Evolutionary conservation across 2,113 vertebrate genomes (phyloP).

Genomic region (Hippocampus abdominalis): DNA sequence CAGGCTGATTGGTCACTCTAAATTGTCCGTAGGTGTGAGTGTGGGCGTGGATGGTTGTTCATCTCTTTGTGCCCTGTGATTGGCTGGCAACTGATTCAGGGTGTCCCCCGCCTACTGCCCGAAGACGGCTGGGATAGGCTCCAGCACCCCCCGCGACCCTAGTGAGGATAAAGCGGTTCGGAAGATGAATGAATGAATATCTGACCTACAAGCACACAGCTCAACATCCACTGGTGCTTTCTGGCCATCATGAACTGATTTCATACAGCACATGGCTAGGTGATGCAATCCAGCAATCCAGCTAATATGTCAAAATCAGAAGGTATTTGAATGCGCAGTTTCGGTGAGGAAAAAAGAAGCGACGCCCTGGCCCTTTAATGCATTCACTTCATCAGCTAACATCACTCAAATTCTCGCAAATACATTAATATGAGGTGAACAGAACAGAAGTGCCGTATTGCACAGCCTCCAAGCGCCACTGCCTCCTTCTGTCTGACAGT

Average conservation of each 20-base stretch:
- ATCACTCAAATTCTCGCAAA: slow-evolving; percentile 53
- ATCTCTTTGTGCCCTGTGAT: too few species aligned
- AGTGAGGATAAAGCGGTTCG: too few species aligned
- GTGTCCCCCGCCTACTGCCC: too few species aligned
- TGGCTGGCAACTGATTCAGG: too few species aligned
- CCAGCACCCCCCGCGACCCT: too few species aligned
- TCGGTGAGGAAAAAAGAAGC: slow-evolving; percentile 18
- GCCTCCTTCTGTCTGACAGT: slow-evolving; percentile 55
- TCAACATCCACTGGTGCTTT: slow-evolving; percentile 41
- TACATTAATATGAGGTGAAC: slow-evolving; percentile 66
- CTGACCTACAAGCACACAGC: slow-evolving; percentile 1
- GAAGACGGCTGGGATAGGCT: too few species aligned
- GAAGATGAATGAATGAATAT: too few species aligned
- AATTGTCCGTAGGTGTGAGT: too few species aligned
- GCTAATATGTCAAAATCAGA: slow-evolving; percentile 30
- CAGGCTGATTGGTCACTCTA: too few species aligned
- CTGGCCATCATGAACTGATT: slow-evolving; percentile 16
- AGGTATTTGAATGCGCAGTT: slow-evolving; percentile 25
- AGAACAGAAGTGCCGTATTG: slow-evolving; percentile 60
- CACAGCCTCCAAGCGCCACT: slow-evolving; percentile 14
- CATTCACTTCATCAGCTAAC: slow-evolving; percentile 57
- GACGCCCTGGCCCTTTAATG: slow-evolving; percentile 37
- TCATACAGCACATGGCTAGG: slow-evolving; percentile 18
- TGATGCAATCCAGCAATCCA: slow-evolving; percentile 17
- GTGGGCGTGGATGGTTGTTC: too few species aligned